Evolutionary conservation across 1,140 invertebrate genomes (phyloP).

Genomic region (Drosophila biarmipes): DNA sequence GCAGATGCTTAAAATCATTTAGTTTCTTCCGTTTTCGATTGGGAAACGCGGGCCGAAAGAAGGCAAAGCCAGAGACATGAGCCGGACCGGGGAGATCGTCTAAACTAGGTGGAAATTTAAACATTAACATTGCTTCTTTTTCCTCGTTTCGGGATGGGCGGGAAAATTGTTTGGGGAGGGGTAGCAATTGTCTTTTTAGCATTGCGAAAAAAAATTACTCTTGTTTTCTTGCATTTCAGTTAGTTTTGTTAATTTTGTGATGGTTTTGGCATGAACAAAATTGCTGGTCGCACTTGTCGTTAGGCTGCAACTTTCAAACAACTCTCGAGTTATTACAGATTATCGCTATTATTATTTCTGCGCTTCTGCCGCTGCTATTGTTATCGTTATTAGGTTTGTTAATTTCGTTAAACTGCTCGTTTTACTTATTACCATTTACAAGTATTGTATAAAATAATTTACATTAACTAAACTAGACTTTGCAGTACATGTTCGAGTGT

Average conservation of each 20-base stretch:
- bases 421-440: constrained; percentile 68
- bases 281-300: constrained; percentile 9
- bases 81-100: constrained; percentile 58
- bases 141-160: background rate
- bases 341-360: constrained; percentile 36
- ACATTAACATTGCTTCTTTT: constrained; percentile 60
- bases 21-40: constrained; percentile 42
- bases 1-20: constrained; percentile 55
- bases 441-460: constrained; percentile 80
- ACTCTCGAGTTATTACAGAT: constrained; percentile 73
- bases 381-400: constrained; percentile 33
- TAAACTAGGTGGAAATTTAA: constrained; percentile 60
- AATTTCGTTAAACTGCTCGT: constrained; percentile 52
- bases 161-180: background rate
- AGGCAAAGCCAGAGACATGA: constrained; percentile 47
- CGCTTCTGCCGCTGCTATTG: constrained; percentile 30
- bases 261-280: constrained; percentile 72
- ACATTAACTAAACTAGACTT: constrained; percentile 78
- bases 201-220: constrained; percentile 23
- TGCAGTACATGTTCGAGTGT: constrained; percentile 40
- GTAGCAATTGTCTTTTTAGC: constrained; percentile 44
- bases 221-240: background rate
- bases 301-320: constrained; percentile 58
- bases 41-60: constrained; percentile 17
- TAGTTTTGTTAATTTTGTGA: constrained; percentile 14